phyloP scores from a whole-genome alignment of 2,797 vertebrate genomes.

The Uromys caudimaculatus region DNA sequence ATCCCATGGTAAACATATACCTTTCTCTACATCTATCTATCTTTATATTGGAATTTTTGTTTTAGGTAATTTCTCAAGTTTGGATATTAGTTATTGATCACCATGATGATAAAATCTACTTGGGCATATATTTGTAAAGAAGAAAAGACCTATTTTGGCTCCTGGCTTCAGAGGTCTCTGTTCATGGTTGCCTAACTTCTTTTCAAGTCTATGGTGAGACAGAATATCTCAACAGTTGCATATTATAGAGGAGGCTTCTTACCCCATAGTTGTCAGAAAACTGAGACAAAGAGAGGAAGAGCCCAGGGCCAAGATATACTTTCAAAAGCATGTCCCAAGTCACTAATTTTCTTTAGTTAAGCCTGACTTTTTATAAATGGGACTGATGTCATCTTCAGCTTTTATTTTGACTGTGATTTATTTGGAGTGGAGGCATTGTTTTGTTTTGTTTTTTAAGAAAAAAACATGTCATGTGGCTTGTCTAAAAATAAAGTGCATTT shows the following conservation, averaged over 20 bases:
- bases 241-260: neutral
- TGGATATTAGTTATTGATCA: neutral
- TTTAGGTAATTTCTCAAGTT: neutral
- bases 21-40: neutral
- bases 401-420: too few species aligned
- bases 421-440: too few species aligned
- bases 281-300: neutral
- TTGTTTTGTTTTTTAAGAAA: too few species aligned
- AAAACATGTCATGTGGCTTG: too few species aligned
- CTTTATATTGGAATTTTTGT: neutral
- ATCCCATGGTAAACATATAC: neutral
- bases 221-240: neutral
- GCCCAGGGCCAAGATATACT: neutral
- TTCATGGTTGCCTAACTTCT: neutral
- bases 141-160: neutral
- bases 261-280: neutral
- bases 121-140: neutral
- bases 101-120: neutral
- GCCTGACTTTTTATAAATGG: neutral
- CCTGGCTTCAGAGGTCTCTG: neutral
- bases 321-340: neutral
- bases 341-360: neutral
- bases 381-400: too few species aligned
- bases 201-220: neutral
- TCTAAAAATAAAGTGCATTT: too few species aligned